Conservation (phyloP, 92 coral and sea anemone genomes). For the Paragorgia papillata region DNA sequence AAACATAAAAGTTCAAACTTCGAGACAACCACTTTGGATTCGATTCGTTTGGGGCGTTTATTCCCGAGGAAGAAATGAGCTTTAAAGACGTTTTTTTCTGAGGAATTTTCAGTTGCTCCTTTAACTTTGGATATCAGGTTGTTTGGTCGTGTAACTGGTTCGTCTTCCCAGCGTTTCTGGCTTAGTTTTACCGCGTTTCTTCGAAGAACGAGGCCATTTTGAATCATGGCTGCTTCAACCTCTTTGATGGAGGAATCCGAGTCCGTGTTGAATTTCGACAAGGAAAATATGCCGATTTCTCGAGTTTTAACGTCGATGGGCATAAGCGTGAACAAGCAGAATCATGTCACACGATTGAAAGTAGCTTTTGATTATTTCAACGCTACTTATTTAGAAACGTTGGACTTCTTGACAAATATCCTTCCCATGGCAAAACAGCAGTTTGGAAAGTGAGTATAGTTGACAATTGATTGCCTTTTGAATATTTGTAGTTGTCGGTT, state of each 20-base stretch:
- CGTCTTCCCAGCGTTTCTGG: neutral
- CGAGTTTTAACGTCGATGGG: conserved; percentile 68
- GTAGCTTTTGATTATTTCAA: conserved; percentile 67
- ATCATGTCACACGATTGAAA: conserved; percentile 41
- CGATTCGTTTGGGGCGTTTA: no score
- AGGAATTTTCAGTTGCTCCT: no score
- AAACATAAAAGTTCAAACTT: no score
- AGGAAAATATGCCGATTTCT: neutral
- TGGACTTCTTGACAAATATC: conserved; percentile 75
- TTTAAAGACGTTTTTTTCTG: no score
- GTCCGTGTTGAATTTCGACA: neutral
- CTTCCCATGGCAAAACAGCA: conserved; percentile 74
- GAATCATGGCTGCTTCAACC: neutral
- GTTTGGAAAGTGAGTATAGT: conserved; percentile 81
- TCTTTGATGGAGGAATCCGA: conserved; percentile 24
- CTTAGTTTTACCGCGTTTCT: neutral
- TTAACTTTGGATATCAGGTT: no score
- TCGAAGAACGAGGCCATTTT: neutral
- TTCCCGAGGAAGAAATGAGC: no score
- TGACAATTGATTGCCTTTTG: neutral
- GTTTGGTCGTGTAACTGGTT: neutral
- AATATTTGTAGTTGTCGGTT: neutral
- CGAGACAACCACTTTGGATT: no score
- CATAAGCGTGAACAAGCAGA: conserved; percentile 58
- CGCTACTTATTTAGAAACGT: conserved; percentile 16